These are phyloP conservation scores for Neoaliturus tenellus DNA, from an alignment of 2,888 invertebrate species.

Conservation along the genomic window DNA sequence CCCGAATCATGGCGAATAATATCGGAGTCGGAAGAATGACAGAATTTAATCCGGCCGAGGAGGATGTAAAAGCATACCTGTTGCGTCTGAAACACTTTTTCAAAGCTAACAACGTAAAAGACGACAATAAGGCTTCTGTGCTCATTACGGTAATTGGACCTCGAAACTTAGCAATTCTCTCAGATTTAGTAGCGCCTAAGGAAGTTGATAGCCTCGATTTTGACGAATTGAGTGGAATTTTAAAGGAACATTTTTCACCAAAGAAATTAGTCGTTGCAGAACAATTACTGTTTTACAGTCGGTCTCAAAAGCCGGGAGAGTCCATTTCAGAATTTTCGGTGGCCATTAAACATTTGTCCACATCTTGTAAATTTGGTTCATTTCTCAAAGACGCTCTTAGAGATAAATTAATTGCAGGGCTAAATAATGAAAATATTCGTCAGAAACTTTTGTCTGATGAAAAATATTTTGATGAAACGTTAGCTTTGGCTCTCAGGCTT, in stretches of 20 bases:
- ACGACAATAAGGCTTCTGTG: not conserved
- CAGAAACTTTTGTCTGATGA: not conserved
- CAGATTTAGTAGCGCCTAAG: not conserved
- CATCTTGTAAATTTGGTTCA: not conserved
- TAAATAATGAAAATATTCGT: not conserved
- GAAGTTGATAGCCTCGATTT: not conserved
- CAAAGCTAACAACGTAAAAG: not conserved
- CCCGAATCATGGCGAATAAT: no score
- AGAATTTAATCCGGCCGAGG: not conserved
- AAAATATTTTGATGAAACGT: not conserved
- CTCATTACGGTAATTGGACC: not conserved
- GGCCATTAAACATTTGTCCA: not conserved
- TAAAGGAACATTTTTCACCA: not conserved
- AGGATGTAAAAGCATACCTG: not conserved
- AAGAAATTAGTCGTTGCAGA: not conserved
- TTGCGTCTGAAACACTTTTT: not conserved
- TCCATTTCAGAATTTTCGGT: not conserved
- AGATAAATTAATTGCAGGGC: not conserved
- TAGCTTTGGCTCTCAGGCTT: not conserved
- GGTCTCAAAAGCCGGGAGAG: not conserved
- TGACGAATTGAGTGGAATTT: not conserved
- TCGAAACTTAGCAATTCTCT: not conserved
- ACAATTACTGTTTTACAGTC: not conserved
- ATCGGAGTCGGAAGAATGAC: not conserved
- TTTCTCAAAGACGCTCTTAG: not conserved